Conservation (phyloP, 2,113 vertebrate species). For the Notarius lentiginosus region DNA sequence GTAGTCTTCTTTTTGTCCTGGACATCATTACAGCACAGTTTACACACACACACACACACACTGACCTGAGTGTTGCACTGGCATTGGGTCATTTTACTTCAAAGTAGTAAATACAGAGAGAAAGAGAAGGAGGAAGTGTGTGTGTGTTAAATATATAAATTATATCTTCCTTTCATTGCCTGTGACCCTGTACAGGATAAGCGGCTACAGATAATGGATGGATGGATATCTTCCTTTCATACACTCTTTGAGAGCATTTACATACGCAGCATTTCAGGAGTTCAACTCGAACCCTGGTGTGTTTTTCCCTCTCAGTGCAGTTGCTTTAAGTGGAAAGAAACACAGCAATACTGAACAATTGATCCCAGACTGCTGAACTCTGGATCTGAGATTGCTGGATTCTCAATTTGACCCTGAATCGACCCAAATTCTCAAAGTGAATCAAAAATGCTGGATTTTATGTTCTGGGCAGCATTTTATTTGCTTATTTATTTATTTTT, state of each 20-base stretch:
- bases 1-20: slow-evolving; percentile 7
- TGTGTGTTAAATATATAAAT: neutral
- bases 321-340: neutral
- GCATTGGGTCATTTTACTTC: neutral
- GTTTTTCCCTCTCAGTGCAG: neutral
- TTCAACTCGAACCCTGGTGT: neutral
- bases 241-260: neutral
- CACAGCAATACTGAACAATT: neutral
- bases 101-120: neutral
- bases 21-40: slow-evolving; percentile 41
- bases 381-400: neutral
- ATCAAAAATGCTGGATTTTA: neutral
- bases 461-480: neutral
- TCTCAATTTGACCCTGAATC: neutral
- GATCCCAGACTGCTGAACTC: neutral
- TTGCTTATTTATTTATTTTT: neutral
- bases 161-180: neutral
- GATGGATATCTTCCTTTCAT: neutral
- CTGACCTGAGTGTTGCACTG: neutral
- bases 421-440: neutral
- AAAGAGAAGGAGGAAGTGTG: neutral
- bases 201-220: too few relatives aligned
- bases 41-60: slow-evolving; percentile 7
- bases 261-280: too few relatives aligned
- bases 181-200: too few relatives aligned